These are phyloP conservation scores for Centropus bengalensis DNA, from an alignment of 2,113 vertebrate species.

Conservation along the genomic window DNA sequence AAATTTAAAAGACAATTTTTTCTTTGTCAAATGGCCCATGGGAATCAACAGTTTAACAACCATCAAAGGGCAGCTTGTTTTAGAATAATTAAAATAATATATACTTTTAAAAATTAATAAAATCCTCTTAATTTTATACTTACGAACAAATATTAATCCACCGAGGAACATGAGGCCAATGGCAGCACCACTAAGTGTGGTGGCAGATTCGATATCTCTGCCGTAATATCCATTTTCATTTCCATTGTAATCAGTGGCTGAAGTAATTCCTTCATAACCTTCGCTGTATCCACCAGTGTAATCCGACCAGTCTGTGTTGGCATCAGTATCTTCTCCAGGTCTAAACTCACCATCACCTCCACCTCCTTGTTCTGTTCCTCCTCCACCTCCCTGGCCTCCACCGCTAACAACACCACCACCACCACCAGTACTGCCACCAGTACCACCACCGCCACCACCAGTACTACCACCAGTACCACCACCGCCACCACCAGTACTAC, in stretches of 20 bases:
- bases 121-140: slow-evolving; percentile 61
- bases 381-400: neutral
- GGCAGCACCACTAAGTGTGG: slow-evolving; percentile 71
- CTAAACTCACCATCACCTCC: neutral
- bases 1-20: neutral
- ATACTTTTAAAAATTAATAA: neutral
- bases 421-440: accelerated
- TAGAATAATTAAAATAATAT: neutral
- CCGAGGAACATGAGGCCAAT: slow-evolving; percentile 77
- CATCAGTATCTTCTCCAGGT: neutral
- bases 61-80: neutral
- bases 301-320: neutral
- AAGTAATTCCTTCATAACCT: accelerated
- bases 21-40: neutral
- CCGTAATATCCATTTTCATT: accelerated
- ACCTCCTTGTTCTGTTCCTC: neutral
- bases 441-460: accelerated
- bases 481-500: accelerated
- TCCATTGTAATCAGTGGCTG: accelerated
- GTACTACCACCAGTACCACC: accelerated
- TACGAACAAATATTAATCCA: slow-evolving; percentile 80
- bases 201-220: accelerated
- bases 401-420: no score
- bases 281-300: neutral
- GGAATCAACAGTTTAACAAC: neutral